These are phyloP conservation scores for Dryomyza anilis DNA, from an alignment of 2,888 invertebrate genomes.

Conservation along the genomic window DNA sequence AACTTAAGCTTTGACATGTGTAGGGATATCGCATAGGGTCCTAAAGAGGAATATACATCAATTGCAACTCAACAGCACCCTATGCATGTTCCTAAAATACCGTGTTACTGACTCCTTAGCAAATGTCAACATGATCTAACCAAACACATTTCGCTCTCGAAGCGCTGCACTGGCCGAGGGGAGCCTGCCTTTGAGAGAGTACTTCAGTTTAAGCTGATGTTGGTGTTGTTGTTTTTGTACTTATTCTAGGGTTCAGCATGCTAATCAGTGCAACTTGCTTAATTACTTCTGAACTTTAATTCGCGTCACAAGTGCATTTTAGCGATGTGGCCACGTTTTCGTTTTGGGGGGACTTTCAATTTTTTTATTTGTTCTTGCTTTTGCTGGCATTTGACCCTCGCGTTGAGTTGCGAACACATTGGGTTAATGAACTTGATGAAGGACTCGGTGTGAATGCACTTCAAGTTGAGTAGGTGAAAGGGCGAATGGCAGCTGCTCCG, in stretches of 20 bases:
- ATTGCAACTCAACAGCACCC: too few species aligned
- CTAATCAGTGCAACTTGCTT: not conserved
- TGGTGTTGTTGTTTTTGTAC: not conserved
- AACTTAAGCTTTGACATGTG: not conserved
- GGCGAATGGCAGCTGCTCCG: too few species aligned
- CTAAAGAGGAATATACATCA: too few species aligned
- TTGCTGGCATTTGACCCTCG: not conserved
- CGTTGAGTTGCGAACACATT: not conserved
- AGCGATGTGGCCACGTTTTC: not conserved
- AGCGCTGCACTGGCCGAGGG: not conserved
- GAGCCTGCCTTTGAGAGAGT: too few species aligned
- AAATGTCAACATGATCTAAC: not conserved
- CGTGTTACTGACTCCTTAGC: too few species aligned
- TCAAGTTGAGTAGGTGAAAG: too few species aligned
- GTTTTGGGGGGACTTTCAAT: not conserved
- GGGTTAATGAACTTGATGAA: constrained; percentile 19
- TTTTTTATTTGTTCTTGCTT: too few species aligned
- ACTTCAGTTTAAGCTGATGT: too few species aligned
- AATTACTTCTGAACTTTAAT: constrained; percentile 18
- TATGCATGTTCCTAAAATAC: too few species aligned
- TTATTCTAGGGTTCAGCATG: not conserved
- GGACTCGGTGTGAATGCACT: constrained; percentile 8
- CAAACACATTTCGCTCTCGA: not conserved
- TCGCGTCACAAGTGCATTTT: constrained; percentile 3
- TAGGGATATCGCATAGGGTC: too few species aligned